Evolutionary conservation across 2,888 invertebrate genomes (phyloP).

Genomic region (Ennomos fuscantarius): DNA sequence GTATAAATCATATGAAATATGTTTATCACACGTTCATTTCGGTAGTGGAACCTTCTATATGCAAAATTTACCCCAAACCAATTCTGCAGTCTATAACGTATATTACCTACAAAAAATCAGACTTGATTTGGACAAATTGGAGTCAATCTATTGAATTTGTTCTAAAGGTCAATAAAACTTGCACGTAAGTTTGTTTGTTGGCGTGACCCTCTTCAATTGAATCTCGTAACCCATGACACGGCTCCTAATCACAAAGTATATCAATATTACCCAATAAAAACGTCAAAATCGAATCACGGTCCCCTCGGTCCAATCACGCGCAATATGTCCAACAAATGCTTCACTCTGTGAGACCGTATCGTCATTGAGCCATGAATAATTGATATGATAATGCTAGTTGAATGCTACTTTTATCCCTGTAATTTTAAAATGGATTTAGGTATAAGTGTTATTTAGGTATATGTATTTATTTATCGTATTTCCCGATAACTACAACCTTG

Average conservation of each 20-base stretch:
- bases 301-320: slow-evolving; percentile 68
- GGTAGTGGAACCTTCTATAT: too few species aligned
- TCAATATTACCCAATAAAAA: slow-evolving; percentile 80
- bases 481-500: too few species aligned
- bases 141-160: slow-evolving; percentile 7
- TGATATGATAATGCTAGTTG: too few species aligned
- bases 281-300: slow-evolving; percentile 75
- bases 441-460: too few species aligned
- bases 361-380: slow-evolving; percentile 13
- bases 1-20: too few species aligned
- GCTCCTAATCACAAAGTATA: slow-evolving; percentile 72
- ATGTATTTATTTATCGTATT: too few species aligned
- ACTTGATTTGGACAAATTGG: slow-evolving; percentile 3
- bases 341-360: slow-evolving; percentile 44
- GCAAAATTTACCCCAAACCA: too few species aligned
- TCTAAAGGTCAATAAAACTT: slow-evolving; percentile 15
- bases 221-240: slow-evolving; percentile 58
- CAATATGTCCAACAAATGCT: slow-evolving; percentile 51
- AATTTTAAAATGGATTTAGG: neutral
- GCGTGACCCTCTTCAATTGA: slow-evolving; percentile 61
- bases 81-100: too few species aligned
- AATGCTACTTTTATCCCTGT: neutral
- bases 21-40: too few species aligned
- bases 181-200: slow-evolving; percentile 29
- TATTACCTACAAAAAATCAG: neutral